These are phyloP conservation scores for Caenorhabditis afra DNA, from an alignment of 2,888 invertebrate species.

Conservation along the genomic window DNA sequence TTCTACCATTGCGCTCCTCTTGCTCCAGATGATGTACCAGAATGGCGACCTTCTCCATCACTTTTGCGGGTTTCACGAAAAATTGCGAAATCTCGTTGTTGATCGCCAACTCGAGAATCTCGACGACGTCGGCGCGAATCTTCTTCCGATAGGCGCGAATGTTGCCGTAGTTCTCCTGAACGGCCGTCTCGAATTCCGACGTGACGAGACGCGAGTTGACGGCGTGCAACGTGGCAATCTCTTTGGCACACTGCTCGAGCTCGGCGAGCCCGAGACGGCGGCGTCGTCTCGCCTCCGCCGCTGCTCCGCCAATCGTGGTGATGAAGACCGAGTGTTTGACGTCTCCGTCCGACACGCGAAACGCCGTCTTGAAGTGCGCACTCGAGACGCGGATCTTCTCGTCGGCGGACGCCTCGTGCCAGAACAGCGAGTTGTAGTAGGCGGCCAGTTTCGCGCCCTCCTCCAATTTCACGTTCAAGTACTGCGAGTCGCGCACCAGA, in stretches of 20 bases:
- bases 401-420: constrained; percentile 56
- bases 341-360: constrained; percentile 42
- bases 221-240: constrained; percentile 62
- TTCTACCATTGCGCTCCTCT: background rate
- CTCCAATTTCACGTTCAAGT: constrained; percentile 58
- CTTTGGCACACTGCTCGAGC: constrained; percentile 51
- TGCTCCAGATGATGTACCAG: constrained; percentile 31
- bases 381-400: constrained; percentile 54
- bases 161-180: constrained; percentile 55
- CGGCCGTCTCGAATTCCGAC: constrained; percentile 35
- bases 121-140: constrained; percentile 31
- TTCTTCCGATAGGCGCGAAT: constrained; percentile 35
- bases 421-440: constrained; percentile 67
- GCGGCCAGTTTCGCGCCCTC: constrained; percentile 65
- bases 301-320: too few species aligned
- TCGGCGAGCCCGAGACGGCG: constrained; percentile 43
- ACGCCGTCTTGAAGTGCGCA: constrained; percentile 33
- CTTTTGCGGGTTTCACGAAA: constrained; percentile 27
- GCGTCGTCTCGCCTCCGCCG: too few species aligned
- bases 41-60: constrained; percentile 52
- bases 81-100: constrained; percentile 19
- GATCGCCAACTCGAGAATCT: constrained; percentile 36
- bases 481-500: constrained; percentile 58
- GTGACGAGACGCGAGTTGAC: constrained; percentile 27
- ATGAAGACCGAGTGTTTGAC: constrained; percentile 57